Evolutionary conservation across 1,140 invertebrate species (phyloP).

Genomic region (Drosophila orena): DNA sequence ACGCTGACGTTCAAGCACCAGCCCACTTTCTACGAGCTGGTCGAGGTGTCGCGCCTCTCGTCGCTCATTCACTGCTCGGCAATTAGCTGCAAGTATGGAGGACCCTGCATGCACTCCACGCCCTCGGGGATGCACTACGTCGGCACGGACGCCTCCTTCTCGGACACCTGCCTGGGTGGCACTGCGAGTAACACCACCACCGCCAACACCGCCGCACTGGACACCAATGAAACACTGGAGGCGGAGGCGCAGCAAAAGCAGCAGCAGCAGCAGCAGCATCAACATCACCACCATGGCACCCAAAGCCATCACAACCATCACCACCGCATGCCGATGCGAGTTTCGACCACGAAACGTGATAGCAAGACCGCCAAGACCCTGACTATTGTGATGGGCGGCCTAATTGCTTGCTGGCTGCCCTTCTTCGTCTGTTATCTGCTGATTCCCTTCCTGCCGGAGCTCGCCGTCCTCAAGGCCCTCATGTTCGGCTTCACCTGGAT

Average conservation of each 20-base stretch:
- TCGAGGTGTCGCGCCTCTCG: constrained; percentile 77
- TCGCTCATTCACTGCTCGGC: constrained; percentile 71
- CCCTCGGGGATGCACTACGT: constrained; percentile 60
- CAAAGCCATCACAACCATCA: constrained; percentile 51
- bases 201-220: constrained; percentile 7
- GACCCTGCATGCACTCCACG: constrained; percentile 54
- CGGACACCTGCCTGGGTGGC: constrained; percentile 64
- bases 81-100: constrained; percentile 71
- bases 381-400: constrained; percentile 95
- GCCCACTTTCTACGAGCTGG: constrained; percentile 77
- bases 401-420: constrained; percentile 95
- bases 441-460: constrained; percentile 89
- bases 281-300: not conserved
- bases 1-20: constrained; percentile 68
- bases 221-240: constrained; percentile 15
- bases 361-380: constrained; percentile 95
- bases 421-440: constrained; percentile 95
- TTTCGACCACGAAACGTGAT: constrained; percentile 89
- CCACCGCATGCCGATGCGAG: constrained; percentile 85
- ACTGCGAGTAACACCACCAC: constrained; percentile 5
- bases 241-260: constrained; percentile 31
- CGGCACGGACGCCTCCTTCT: constrained; percentile 61
- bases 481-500: constrained; percentile 95
- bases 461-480: constrained; percentile 87
- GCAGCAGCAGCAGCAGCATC: constrained; percentile 20